These are phyloP conservation scores for Stenoptilia bipunctidactyla DNA, from an alignment of 2,888 invertebrate genomes.

Conservation along the genomic window DNA sequence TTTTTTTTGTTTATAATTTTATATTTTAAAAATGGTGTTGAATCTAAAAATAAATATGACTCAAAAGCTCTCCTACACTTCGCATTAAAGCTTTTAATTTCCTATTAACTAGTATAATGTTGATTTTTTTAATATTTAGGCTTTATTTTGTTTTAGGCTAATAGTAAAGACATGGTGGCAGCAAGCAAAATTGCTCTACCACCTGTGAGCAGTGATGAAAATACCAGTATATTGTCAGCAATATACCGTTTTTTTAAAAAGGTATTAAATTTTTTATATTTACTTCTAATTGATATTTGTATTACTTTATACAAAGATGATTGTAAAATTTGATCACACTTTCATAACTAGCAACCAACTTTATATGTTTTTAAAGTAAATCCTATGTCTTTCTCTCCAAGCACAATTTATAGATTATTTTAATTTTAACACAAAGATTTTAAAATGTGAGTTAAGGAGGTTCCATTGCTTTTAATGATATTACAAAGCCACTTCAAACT, in stretches of 20 bases:
- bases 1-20: slow-evolving; percentile 7
- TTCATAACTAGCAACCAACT: too few relatives aligned
- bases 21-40: slow-evolving; percentile 3
- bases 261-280: slow-evolving; percentile 33
- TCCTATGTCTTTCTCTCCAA: too few relatives aligned
- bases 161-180: slow-evolving; percentile 36
- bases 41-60: slow-evolving; percentile 48
- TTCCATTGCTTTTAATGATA: too few relatives aligned
- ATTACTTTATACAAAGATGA: too few relatives aligned
- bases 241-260: slow-evolving; percentile 76
- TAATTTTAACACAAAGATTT: too few relatives aligned
- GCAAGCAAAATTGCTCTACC: slow-evolving; percentile 53
- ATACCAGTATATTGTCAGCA: slow-evolving; percentile 67
- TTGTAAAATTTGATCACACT: too few relatives aligned
- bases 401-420: too few relatives aligned
- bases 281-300: too few relatives aligned
- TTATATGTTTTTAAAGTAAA: too few relatives aligned
- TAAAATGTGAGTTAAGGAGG: too few relatives aligned
- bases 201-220: slow-evolving; percentile 47
- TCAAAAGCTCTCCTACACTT: slow-evolving; percentile 8
- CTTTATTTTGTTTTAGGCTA: neutral
- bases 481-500: too few relatives aligned
- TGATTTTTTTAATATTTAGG: too few relatives aligned
- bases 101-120: slow-evolving; percentile 4
- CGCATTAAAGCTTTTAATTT: neutral